Conservation (phyloP, 2,888 invertebrate genomes). For the Lasioglossum vierecki region DNA sequence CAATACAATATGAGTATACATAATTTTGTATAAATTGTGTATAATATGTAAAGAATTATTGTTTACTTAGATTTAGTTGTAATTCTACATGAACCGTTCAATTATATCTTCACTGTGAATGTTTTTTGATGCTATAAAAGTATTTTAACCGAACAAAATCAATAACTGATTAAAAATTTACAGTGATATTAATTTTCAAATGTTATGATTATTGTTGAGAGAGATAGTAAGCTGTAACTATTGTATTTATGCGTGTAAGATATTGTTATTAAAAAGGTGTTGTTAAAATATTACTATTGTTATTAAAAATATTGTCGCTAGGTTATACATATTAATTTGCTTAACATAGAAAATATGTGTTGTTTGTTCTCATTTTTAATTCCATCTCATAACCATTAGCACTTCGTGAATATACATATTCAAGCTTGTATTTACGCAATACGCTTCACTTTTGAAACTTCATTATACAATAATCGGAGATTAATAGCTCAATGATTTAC, state of each 20-base stretch:
- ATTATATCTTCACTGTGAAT: neutral
- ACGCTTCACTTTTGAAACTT: neutral
- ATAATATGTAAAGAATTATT: neutral
- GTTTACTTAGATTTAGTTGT: neutral
- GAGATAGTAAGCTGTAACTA: neutral
- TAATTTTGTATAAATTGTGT: neutral
- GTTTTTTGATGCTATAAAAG: neutral
- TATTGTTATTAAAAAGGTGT: neutral
- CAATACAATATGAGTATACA: neutral
- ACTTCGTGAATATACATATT: neutral
- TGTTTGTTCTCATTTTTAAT: neutral
- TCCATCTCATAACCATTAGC: neutral
- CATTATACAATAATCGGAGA: constrained; percentile 8
- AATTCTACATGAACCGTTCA: neutral
- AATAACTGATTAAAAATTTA: neutral
- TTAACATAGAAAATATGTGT: neutral
- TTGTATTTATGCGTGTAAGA: neutral
- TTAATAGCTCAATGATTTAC: neutral
- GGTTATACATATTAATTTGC: neutral
- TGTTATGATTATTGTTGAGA: neutral
- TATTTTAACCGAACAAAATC: neutral
- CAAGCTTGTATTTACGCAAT: neutral
- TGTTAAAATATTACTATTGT: neutral
- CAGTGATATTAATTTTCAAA: neutral
- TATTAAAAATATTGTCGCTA: neutral